phyloP scores from a whole-genome alignment of 2,797 vertebrate species.

The Rhynchonycteris naso region DNA sequence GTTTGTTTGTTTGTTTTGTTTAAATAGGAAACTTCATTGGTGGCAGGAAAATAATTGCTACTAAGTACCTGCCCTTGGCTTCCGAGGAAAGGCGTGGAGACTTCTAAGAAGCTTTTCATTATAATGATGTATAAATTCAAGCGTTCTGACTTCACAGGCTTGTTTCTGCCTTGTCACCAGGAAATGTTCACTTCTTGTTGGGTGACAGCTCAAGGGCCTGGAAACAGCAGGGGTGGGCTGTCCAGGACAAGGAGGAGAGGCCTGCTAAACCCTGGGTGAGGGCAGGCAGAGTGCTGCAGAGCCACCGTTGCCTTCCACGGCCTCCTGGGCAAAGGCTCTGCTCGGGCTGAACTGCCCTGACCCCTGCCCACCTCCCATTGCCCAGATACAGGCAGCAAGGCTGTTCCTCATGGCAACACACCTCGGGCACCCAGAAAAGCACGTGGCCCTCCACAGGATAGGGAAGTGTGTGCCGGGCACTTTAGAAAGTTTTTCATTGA shows the following conservation, averaged over 20 bases:
- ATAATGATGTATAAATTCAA: not conserved
- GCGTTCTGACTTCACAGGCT: conserved; percentile 9
- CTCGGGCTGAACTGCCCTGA: not conserved
- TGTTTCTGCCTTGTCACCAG: not conserved
- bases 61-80: not conserved
- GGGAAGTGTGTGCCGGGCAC: not conserved
- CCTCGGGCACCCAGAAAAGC: not conserved
- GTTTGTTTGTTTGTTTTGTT: not conserved
- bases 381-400: not conserved
- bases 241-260: not conserved
- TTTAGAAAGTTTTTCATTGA: not conserved
- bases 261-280: not conserved
- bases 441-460: not conserved
- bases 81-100: not conserved
- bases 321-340: not conserved
- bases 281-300: not conserved
- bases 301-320: not conserved
- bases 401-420: not conserved
- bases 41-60: conserved; percentile 17
- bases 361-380: not conserved
- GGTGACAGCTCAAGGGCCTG: not conserved
- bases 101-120: not conserved
- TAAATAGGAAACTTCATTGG: conserved; percentile 2
- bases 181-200: conserved; percentile 35
- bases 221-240: not conserved